phyloP scores from a whole-genome alignment of 1,140 invertebrate genomes.

The Drosophila nasuta region DNA sequence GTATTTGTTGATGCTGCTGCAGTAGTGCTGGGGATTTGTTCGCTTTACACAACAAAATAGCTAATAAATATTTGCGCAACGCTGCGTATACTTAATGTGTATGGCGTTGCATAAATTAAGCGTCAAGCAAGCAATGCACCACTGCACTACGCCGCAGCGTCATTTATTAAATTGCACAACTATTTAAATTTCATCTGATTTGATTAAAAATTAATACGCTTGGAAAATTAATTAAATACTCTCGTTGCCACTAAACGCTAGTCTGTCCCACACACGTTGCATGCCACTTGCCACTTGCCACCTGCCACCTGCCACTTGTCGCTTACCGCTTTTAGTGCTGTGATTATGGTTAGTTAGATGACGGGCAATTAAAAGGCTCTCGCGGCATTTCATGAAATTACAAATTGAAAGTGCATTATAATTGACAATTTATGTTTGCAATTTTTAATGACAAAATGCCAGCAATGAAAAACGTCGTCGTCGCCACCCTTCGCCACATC shows the following conservation, averaged over 20 bases:
- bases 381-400: slow-evolving; percentile 21
- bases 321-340: slow-evolving; percentile 27
- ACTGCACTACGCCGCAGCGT: slow-evolving; percentile 30
- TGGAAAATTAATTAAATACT: slow-evolving; percentile 67
- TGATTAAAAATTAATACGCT: slow-evolving; percentile 62
- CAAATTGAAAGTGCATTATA: slow-evolving; percentile 39
- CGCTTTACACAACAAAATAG: slow-evolving; percentile 43
- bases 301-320: not conserved
- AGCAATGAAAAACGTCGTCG: slow-evolving; percentile 13
- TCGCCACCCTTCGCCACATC: not conserved
- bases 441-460: slow-evolving; percentile 35
- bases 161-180: slow-evolving; percentile 33
- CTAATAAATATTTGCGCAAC: slow-evolving; percentile 78
- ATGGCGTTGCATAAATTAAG: slow-evolving; percentile 71
- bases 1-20: slow-evolving; percentile 26
- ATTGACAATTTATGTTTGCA: slow-evolving; percentile 47
- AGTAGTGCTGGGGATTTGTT: slow-evolving; percentile 20
- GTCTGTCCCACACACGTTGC: not conserved
- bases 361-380: slow-evolving; percentile 25
- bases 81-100: slow-evolving; percentile 66
- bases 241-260: slow-evolving; percentile 51
- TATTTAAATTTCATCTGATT: slow-evolving; percentile 66
- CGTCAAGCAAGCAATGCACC: slow-evolving; percentile 18
- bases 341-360: slow-evolving; percentile 70
- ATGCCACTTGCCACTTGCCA: not conserved